Conservation (phyloP, 2,797 vertebrate species). For the Amniataba percoides region DNA sequence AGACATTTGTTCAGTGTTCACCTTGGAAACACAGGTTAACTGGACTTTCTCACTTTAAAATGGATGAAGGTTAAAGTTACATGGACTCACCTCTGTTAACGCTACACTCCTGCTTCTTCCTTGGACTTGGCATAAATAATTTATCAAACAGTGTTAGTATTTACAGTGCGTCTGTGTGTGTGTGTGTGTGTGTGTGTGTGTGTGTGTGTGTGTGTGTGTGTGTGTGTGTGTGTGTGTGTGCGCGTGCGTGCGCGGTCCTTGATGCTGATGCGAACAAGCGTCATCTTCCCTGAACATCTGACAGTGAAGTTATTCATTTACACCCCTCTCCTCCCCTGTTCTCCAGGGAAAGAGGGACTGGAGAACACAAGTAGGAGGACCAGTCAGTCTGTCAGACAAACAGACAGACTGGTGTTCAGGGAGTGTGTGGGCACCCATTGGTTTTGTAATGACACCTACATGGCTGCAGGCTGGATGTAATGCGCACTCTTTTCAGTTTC, state of each 20-base stretch:
- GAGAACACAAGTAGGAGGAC: conserved; percentile 11
- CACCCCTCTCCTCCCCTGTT: conserved; percentile 15
- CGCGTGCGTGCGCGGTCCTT: not conserved
- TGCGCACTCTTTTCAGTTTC: conserved; percentile 36
- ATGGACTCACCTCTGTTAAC: too few relatives aligned
- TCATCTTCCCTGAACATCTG: conserved; percentile 21
- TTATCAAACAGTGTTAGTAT: not conserved
- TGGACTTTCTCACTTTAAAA: too few relatives aligned
- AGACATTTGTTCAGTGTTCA: too few relatives aligned
- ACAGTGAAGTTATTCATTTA: conserved; percentile 38
- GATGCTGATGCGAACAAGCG: conserved; percentile 8
- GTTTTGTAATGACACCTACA: conserved; percentile 27
- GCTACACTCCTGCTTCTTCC: too few relatives aligned
- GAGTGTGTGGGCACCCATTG: not conserved
- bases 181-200: not conserved
- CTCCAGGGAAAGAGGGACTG: conserved; percentile 8
- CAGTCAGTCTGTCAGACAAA: not conserved
- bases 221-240: not conserved
- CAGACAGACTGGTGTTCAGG: not conserved
- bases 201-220: not conserved
- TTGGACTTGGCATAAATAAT: too few relatives aligned
- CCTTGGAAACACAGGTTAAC: too few relatives aligned
- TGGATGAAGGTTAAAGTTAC: too few relatives aligned
- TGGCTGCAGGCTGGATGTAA: conserved; percentile 5
- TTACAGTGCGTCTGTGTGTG: not conserved